Evolutionary conservation across 2,113 vertebrate species (phyloP), one percentile per base, ranked within the genome.

Genomic region (Platichthys stellatus): DNA sequence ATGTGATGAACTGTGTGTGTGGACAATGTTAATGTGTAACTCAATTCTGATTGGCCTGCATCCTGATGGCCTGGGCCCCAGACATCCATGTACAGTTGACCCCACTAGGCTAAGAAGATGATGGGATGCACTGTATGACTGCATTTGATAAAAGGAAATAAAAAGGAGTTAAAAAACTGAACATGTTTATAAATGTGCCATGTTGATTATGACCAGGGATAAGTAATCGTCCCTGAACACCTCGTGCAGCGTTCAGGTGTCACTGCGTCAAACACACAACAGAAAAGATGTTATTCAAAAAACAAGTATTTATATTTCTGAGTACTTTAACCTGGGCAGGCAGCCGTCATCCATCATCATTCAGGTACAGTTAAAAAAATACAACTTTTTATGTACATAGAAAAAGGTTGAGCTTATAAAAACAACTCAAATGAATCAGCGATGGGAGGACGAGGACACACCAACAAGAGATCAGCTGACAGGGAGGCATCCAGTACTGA

Each of bases 361-460:
- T 81, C 67, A 85, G 80, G 63, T 84, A 80, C 85, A 88, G 82
- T 89, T 90, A 92, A 83, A 91, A 92, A 92, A 92, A 92, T 92
- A 92, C 89, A 89, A 82, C 81, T 90, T 90, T 90, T 74, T 92
- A 91, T 92, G 68, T 90, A 92, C 91, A 92, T 89, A 87, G 71
- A 89, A 91, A 90, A 90, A 69, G 38, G 54, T 80, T 64, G 79
- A 86, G 79, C 24, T 72, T 80, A 89, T 84, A 90, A 88, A 88
- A 90, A 91, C 78, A 90, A 82, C 76, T 75, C 53, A 10, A 43
- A 43, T 43, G 0, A 43, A 43, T 43, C 40, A 43, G 63, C 3
- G 24, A 23, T 13, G n/a, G 45, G n/a, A 43, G 67, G 26, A 58
- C 43, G 43, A 45, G 8, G 31, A 21, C 10, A n/a, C 43, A 54